Evolutionary conservation across 2,888 invertebrate species (phyloP).

Genomic region (Torymus tubicola): DNA sequence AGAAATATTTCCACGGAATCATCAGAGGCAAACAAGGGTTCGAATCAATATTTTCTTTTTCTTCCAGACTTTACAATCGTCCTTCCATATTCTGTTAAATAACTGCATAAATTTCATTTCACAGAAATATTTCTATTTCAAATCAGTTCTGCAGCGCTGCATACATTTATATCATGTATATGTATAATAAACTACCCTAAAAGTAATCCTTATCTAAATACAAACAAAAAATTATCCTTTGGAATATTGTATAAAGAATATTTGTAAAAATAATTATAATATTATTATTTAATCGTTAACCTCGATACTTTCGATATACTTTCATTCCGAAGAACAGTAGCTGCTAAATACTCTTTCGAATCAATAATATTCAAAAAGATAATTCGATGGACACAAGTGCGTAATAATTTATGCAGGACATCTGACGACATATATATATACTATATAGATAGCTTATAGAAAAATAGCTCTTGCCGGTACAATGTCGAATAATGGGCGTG

Average conservation of each 20-base stretch:
- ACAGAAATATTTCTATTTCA: constrained; percentile 17
- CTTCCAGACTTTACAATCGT: background rate
- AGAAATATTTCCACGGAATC: constrained; percentile 21
- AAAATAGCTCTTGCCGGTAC: too few relatives aligned
- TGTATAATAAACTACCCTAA: background rate
- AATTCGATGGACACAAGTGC: background rate
- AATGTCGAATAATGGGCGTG: too few relatives aligned
- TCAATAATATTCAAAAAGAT: constrained; percentile 3
- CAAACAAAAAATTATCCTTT: constrained; percentile 18
- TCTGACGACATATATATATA: background rate
- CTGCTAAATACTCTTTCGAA: background rate
- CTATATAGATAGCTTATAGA: too few relatives aligned
- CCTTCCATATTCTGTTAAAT: background rate
- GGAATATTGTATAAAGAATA: constrained; percentile 1
- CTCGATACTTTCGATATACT: too few relatives aligned
- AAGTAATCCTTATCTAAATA: background rate
- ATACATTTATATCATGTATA: too few relatives aligned
- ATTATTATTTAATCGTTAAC: background rate
- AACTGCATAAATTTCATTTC: constrained; percentile 8
- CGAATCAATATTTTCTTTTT: too few relatives aligned
- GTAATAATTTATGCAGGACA: constrained; percentile 30
- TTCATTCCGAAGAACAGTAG: too few relatives aligned
- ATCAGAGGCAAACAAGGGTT: too few relatives aligned
- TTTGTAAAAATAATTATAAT: background rate
- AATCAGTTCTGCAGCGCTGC: background rate